A percentile compares a stretch with the other conserved stretches of the same genome.
Evolutionary conservation across 1,140 invertebrate genomes (phyloP).

Genomic region (Doryteuthis pealeii): DNA sequence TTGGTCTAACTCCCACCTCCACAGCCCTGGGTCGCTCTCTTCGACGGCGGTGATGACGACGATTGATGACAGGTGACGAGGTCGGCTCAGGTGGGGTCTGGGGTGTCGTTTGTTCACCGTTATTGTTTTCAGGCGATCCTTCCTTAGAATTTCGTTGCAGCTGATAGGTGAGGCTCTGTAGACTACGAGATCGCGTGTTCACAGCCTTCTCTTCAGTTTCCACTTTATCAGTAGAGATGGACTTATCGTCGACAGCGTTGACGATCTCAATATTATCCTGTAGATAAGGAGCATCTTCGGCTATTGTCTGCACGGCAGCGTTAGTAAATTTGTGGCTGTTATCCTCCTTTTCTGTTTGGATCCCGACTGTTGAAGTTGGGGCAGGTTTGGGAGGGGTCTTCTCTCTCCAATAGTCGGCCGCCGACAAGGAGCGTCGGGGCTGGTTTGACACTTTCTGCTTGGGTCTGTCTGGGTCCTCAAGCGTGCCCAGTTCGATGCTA

Average conservation of each 20-base stretch:
- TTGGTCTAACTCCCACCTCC: conserved; percentile 43
- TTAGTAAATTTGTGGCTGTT: conserved; percentile 15
- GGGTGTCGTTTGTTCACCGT: conserved; percentile 19
- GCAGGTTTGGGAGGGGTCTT: not conserved
- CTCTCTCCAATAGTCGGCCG: conserved; percentile 10
- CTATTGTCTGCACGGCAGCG: conserved; percentile 24
- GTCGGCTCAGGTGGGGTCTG: conserved; percentile 17
- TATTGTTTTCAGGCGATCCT: conserved; percentile 14
- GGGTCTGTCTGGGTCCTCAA: conserved; percentile 51
- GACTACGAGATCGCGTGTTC: conserved; percentile 50
- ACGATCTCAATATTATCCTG: not conserved
- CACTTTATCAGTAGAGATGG: conserved; percentile 46
- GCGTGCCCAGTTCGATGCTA: conserved; percentile 48
- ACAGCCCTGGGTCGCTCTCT: conserved; percentile 35
- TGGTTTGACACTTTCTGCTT: conserved; percentile 23
- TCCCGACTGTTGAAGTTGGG: not conserved
- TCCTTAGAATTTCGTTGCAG: not conserved
- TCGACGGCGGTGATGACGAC: conserved; percentile 37
- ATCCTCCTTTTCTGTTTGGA: not conserved
- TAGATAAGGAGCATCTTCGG: conserved; percentile 8
- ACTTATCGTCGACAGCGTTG: conserved; percentile 34
- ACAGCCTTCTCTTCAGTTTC: conserved; percentile 50
- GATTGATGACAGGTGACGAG: conserved; percentile 31
- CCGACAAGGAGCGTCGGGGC: conserved; percentile 23
- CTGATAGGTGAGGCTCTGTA: conserved; percentile 21